Base-by-base conservation (phyloP, 1,140 invertebrate species). In the Drosophila rufa region DNA sequence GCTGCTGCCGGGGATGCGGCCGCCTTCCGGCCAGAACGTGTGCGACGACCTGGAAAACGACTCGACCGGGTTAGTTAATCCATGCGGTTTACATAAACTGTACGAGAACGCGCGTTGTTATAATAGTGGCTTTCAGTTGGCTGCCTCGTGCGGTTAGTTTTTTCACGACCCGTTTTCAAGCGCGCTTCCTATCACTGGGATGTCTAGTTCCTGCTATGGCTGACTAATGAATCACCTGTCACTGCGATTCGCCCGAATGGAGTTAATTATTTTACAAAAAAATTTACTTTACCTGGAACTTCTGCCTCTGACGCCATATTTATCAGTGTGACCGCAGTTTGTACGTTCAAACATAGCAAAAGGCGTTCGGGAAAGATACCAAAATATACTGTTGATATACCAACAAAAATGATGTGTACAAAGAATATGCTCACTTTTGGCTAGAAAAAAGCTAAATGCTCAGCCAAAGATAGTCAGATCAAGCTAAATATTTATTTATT, bases 281-380 rank as follows among this genome's bases (percentile, higher is more conserved):
- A 65, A 57, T 27, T 2, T 19, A 66, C 79, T 68, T 91, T 78
- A 92, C 89, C 85, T 67, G 83, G 78, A 79, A 79, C 78, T 74
- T 91, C 90, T 55, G 67, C 73, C 51, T 85, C 83, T 68, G 91
- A 92, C 87, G 91, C 91, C 89, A 92, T 92, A 61, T 91, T 91
- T 78, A 70, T 61, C 53, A 56, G 36, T 56, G 53, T 56, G 38
- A 56, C 53, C 53, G 14, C 14, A 56, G 14, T 2, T n/a, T 8
- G 36, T 5, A 14, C 7, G 8, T n/a, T 25, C 2, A 5, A 53
- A 22, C 14, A 53, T 8, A 33, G 9, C 17, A 3, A 4, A 22
- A 22, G 15, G 7, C 7, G 17, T 55, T 50, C 22, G 27, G 15
- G 3, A 27, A n/a, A 50, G n/a, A 14, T 22, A 36, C 12, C 19